Conservation (phyloP, 2,888 invertebrate species). For the Hyposoter didymator region DNA sequence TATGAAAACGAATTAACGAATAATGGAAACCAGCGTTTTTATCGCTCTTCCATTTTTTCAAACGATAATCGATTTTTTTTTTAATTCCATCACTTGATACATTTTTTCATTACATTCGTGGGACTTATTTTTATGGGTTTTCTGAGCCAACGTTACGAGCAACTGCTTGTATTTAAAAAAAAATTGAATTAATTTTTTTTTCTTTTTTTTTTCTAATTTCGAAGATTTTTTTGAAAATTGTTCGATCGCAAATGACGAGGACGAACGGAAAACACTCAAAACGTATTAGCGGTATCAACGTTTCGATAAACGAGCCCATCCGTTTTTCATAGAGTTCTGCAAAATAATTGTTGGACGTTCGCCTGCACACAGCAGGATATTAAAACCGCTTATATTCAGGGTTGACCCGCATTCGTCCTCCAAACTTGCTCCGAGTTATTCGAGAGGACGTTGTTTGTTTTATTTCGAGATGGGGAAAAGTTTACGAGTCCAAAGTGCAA, state of each 20-base stretch:
- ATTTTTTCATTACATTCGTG: too few relatives aligned
- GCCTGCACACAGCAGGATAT: background rate
- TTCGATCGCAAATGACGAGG: background rate
- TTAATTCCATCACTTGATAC: background rate
- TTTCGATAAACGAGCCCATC: slow-evolving; percentile 19
- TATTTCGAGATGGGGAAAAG: background rate
- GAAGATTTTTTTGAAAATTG: background rate
- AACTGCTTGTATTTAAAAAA: too few relatives aligned
- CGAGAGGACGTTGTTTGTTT: background rate
- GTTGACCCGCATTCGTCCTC: background rate
- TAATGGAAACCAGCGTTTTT: background rate
- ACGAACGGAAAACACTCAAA: background rate
- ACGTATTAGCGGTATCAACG: slow-evolving; percentile 1
- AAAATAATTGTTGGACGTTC: background rate
- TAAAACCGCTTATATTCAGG: background rate
- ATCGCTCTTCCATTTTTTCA: background rate
- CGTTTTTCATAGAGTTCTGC: background rate
- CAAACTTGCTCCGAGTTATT: background rate
- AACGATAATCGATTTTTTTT: background rate
- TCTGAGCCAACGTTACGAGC: too few relatives aligned
- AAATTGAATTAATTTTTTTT: background rate
- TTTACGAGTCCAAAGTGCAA: background rate
- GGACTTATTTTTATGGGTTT: too few relatives aligned
- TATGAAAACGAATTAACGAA: background rate
- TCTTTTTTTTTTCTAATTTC: background rate